Base-by-base conservation (phyloP, 2,113 vertebrate genomes). In the Aleadryas rufinucha region DNA sequence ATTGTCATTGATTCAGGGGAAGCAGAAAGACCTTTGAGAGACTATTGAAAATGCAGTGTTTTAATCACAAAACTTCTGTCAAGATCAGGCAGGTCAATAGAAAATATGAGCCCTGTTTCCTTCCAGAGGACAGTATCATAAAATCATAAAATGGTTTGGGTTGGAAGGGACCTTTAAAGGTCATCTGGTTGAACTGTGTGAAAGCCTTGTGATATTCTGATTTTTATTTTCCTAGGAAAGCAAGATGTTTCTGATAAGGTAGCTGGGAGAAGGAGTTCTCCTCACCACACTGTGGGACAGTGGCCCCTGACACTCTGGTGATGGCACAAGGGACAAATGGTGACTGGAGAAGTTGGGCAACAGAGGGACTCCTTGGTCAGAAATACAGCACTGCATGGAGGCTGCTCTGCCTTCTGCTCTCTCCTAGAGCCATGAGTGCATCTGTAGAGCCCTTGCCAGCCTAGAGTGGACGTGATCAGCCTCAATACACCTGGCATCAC, bases 101-200 rank as follows among this genome's bases (percentile, higher is more conserved):
- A 77, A 87, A 74, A 88, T 61, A 71, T 16, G 28, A 71, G 23
- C 7, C 35, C 33, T 26, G 39, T 63, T 86, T 89, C 28, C 22
- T 86, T 80, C 42, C 41, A 80, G 30, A 35, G 23, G 15, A 69
- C 9, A 42, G 10, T 27, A 15, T 63, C 9, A 61, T 6, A 60
- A 47, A 64, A 54, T 26, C 31, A 64, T 30, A 57, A 54, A 78
- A 74, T 57, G 13, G 9, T 57, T 84, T 89, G 45, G 14, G 31
- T 53, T 89, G 54, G 45, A 89, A 93, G 39, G 53, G 39, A 65
- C 44, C 44, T 84, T 89, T 61, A 54, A 89, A 91, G 24, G 35
- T 69, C 3, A 0, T 44, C 21, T 57, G 56, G 26, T 50, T 1
- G 5, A 69, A 18, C 41, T 22, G 6, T 17, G 6, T 37, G 42